Evolutionary conservation across 2,113 vertebrate species (phyloP), one percentile per base, ranked within the genome.

Genomic region (Thinocorus orbignyianus): DNA sequence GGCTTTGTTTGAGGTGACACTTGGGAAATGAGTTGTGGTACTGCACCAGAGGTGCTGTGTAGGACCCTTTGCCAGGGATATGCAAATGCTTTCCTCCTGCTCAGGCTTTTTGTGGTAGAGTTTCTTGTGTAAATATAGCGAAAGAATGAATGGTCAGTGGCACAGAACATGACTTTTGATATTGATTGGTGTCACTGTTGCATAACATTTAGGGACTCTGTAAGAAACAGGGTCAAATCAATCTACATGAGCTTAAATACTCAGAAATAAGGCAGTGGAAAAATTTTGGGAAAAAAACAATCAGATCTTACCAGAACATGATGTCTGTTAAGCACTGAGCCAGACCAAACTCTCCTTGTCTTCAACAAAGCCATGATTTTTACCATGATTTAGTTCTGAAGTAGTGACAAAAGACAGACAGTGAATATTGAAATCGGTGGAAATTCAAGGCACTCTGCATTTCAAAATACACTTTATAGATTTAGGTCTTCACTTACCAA

Each of bases 231-330:
- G 86, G 76, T 88, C 69, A 95, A 95, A 90, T 94, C 86, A 93
- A 81, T 90, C 83, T 92, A 51, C 23, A 13, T 54, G 69, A 83
- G 69, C 86, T 92, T 88, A 92, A 93, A 94, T 93, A 96, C 90
- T 83, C 73, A 95, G 92, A 97, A 97, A 78, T 62, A 95, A 94
- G 66, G 16, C 48, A 83, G 37, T 48, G 17, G 83, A 60, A 92
- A 76, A 65, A 44, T 91, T 80, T 93, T 17, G 9, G 42, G 44
- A 84, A 91, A 95, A 95, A 92, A 42, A 1, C 46, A 64, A 86
- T 84, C 13, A 24, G 57, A 52, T 91, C 69, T 91, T 91, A 92
- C 48, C 35, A 81, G 79, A 95, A 92, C 52, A 46, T 41, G 17
- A 48, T 77, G 46, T 93, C 83, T 73, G 22, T 71, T 78, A 83